Percentiles rank a stretch among this genome's conserved stretches.
Evolutionary conservation across 53 echinoderm and acorn worm species (phyloP).

Genomic region (Hippasteria phrygiana): DNA sequence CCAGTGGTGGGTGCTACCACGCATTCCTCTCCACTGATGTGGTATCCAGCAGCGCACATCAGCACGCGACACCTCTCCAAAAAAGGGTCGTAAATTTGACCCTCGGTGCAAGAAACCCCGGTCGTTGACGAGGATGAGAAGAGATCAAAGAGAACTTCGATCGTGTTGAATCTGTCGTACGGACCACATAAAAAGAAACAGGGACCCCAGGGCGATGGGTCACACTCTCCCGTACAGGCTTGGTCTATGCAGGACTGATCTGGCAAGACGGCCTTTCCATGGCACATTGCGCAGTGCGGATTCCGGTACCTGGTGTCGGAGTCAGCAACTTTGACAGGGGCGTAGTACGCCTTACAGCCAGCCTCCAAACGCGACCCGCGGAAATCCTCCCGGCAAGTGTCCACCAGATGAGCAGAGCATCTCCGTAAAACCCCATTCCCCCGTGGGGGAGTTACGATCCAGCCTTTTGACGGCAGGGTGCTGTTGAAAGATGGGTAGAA

Average conservation of each 20-base stretch:
- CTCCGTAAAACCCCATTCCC: background rate
- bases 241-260: background rate
- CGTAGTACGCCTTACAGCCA: conserved; percentile 44
- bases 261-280: background rate
- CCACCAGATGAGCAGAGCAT: conserved; percentile 34
- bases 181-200: background rate
- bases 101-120: conserved; percentile 14
- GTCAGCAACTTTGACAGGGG: background rate
- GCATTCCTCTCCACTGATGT: conserved; percentile 9
- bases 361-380: background rate
- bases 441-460: conserved; percentile 1
- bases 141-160: conserved; percentile 43
- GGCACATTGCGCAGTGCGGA: conserved; percentile 67
- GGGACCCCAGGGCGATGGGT: conserved; percentile 16
- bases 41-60: conserved; percentile 42
- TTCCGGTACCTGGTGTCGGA: conserved; percentile 22
- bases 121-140: background rate
- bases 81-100: conserved; percentile 61
- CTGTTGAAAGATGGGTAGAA: background rate
- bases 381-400: conserved; percentile 11
- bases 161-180: background rate
- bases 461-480: background rate
- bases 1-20: too few species aligned
- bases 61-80: conserved; percentile 45
- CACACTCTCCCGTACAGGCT: background rate